Evolutionary conservation across 2,888 invertebrate species (phyloP), one percentile per base, ranked within the genome.

Genomic region (Drepanosiphum platanoidis): DNA sequence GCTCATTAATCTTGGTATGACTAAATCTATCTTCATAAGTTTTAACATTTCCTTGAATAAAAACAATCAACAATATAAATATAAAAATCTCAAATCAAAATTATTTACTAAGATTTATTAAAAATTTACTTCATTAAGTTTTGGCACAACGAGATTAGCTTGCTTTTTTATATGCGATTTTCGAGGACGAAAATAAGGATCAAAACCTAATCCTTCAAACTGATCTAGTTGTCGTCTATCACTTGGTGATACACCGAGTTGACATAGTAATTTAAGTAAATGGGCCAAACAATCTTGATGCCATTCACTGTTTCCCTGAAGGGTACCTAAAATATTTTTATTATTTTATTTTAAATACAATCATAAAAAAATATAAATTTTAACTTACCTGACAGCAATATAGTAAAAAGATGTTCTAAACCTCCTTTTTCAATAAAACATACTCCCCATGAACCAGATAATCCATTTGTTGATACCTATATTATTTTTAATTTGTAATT

Each of bases 231-330:
- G 80, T 79, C 87, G 81, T 84, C 88, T 86, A 22, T 90, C 90
- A 81, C 88, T 91, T 39, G 93, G 88, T 22, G 88, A 87, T n/a
- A 89, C 92, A 0, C 97, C 97, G 81, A 97, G 92, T 87, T 97
- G 94, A 89, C 96, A 96, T 13, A 97, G 91, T 87, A 97, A 92
- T 89, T 97, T 95, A 81, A 98, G 89, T 15, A 98, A 90, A 87
- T 95, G 94, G 5, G 97, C 97, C 42, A 98, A 91, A 89, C 97
- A 97, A 89, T 98, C 98, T 89, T 97, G 97, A 84, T 97, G 94
- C 98, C 98, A 98, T 90, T 97, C 96, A 88, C 94, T 94, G 36
- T 93, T 93, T 87, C 91, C 91, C 91, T 96, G 95, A 87, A 96
- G 89, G 66, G 93, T 93, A 68, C 95, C 93, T 93, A 86, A 8